phyloP scores from a whole-genome alignment of 2,113 vertebrate species.

The Haemorhous mexicanus region DNA sequence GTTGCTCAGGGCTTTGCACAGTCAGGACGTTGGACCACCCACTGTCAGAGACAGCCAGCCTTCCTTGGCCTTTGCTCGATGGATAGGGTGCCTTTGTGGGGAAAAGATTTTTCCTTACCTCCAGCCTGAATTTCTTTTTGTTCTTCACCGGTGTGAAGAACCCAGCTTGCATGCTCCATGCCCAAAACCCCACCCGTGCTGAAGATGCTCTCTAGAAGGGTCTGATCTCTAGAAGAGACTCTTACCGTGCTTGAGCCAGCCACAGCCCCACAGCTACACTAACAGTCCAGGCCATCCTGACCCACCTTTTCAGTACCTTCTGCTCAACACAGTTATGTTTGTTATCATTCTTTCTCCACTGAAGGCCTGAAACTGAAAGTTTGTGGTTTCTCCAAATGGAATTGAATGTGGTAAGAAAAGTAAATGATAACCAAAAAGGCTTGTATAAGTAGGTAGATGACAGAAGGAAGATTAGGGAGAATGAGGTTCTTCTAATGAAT shows the following conservation, averaged over 20 bases:
- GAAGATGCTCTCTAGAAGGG: background rate
- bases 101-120: background rate
- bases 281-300: background rate
- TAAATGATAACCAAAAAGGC: background rate
- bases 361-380: background rate
- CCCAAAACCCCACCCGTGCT: background rate
- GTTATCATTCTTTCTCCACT: background rate
- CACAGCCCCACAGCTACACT: background rate
- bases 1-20: background rate
- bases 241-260: background rate
- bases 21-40: accelerated
- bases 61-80: background rate
- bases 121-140: background rate
- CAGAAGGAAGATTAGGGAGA: background rate
- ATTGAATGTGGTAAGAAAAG: background rate
- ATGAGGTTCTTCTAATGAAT: background rate
- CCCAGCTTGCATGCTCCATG: background rate
- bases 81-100: accelerated
- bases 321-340: background rate
- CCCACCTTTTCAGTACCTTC: background rate
- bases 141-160: background rate
- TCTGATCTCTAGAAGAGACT: background rate
- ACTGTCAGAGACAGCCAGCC: accelerated
- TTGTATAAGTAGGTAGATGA: background rate
- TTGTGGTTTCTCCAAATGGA: background rate